Conservation (phyloP, 2,888 invertebrate species). For the Adelphocoris suturalis region DNA sequence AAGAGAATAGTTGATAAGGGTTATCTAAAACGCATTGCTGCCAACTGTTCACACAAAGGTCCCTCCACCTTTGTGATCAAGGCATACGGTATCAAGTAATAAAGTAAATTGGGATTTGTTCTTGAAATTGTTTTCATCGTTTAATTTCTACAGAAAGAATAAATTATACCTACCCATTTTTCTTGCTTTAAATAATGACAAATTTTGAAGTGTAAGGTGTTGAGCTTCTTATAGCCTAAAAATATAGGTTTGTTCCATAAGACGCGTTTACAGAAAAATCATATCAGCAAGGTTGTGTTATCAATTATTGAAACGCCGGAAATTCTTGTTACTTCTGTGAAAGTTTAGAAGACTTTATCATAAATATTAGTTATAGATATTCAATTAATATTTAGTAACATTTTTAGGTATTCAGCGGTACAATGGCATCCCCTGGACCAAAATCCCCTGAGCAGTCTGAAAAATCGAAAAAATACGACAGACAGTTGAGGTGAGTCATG, state of each 20-base stretch:
- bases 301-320: slow-evolving; percentile 20
- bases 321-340: not conserved
- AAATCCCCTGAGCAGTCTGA: slow-evolving; percentile 88
- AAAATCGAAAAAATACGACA: slow-evolving; percentile 88
- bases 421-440: slow-evolving; percentile 85
- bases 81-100: too few species aligned
- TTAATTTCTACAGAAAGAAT: too few species aligned
- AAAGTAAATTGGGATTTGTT: too few species aligned
- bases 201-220: not conserved
- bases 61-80: too few species aligned
- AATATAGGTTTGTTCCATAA: too few species aligned
- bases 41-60: not conserved
- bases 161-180: too few species aligned
- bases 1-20: not conserved
- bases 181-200: not conserved
- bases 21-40: not conserved
- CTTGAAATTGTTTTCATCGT: too few species aligned
- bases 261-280: not conserved
- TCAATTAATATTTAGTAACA: not conserved
- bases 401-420: not conserved
- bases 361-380: not conserved
- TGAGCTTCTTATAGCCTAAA: not conserved
- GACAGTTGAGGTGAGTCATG: slow-evolving; percentile 83
- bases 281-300: not conserved
- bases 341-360: not conserved